Evolutionary conservation across 2,888 invertebrate species (phyloP).

Genomic region (Mycalesis mineus): DNA sequence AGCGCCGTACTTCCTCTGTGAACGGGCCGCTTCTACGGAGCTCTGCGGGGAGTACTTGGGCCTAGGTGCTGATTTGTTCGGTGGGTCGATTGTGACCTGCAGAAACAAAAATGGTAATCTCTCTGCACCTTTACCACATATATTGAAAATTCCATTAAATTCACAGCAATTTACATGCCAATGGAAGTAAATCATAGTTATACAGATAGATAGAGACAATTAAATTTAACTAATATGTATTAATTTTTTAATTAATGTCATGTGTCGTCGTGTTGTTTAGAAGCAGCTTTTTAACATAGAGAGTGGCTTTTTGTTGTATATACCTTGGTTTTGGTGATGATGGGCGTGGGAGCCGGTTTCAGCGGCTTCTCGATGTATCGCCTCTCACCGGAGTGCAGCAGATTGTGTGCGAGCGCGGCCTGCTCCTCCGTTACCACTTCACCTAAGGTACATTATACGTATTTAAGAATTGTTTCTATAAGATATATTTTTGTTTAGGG

Average conservation of each 20-base stretch:
- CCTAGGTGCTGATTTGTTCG: conserved; percentile 56
- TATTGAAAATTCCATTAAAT: background rate
- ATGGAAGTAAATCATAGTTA: no score
- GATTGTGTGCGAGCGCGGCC: conserved; percentile 89
- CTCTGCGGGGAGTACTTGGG: conserved; percentile 69
- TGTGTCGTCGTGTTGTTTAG: no score
- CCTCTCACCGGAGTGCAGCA: conserved; percentile 93
- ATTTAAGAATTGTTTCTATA: no score
- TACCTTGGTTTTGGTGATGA: conserved; percentile 81
- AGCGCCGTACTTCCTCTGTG: conserved; percentile 63
- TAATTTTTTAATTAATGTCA: no score
- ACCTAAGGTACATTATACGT: conserved; percentile 78
- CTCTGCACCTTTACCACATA: no score
- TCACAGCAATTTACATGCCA: no score
- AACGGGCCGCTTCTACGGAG: conserved; percentile 57
- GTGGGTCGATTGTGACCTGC: conserved; percentile 73
- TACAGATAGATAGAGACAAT: background rate
- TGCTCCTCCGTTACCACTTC: conserved; percentile 89
- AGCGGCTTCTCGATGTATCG: conserved; percentile 91
- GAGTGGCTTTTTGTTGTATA: no score
- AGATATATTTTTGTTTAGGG: no score
- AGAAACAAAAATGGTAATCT: background rate
- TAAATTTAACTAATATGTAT: no score
- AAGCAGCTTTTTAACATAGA: no score
- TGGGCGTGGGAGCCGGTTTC: conserved; percentile 87